Conservation (phyloP, 2,113 vertebrate genomes). For the Daphoenositta chrysoptera region DNA sequence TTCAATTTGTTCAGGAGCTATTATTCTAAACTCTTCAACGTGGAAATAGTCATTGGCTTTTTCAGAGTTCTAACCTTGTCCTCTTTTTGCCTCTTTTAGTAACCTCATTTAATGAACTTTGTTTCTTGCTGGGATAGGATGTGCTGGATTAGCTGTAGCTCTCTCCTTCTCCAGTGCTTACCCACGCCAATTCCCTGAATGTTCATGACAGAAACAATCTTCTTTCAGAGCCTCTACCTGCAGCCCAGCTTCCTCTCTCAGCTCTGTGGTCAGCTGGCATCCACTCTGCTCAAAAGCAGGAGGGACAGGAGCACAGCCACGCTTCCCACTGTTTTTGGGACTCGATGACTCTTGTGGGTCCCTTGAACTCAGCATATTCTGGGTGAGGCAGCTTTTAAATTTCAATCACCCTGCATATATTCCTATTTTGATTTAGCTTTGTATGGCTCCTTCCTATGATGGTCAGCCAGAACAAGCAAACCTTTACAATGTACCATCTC, state of each 20-base stretch:
- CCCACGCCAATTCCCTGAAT: not conserved
- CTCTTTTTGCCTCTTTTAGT: not conserved
- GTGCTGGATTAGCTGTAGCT: not conserved
- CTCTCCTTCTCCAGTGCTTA: not conserved
- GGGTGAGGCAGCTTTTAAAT: not conserved
- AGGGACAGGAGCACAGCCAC: not conserved
- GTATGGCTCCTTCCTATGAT: not conserved
- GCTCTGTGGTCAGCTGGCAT: not conserved
- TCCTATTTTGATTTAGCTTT: not conserved
- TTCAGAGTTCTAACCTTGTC: not conserved
- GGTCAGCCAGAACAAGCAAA: not conserved
- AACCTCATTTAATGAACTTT: not conserved
- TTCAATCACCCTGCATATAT: not conserved
- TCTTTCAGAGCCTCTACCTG: not conserved
- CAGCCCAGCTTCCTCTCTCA: not conserved
- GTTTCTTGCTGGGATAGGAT: not conserved
- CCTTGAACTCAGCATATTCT: not conserved
- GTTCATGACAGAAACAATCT: not conserved
- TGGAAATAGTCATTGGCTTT: not conserved
- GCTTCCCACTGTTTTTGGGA: not conserved
- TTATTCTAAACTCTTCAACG: not conserved
- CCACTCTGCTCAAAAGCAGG: not conserved
- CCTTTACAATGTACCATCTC: not conserved
- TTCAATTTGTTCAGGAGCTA: not conserved
- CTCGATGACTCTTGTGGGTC: not conserved